A percentile compares a stretch with the other conserved stretches of the same genome.
These are phyloP conservation scores for Ganaspis sp. DNA, from an alignment of 1,140 invertebrate genomes.

Conservation along the genomic window DNA sequence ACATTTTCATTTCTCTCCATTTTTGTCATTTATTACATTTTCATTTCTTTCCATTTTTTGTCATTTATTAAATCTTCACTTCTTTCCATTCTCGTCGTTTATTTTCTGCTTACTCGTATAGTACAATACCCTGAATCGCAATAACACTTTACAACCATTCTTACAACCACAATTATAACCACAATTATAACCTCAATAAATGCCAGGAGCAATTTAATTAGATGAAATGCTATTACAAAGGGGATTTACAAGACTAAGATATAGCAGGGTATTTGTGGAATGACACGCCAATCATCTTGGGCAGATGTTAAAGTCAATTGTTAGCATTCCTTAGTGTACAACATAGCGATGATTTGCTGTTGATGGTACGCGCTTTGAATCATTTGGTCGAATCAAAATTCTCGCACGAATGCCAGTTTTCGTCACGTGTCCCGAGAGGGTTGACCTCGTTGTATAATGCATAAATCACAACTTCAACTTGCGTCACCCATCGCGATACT, in stretches of 20 bases:
- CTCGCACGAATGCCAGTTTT: slow-evolving; percentile 42
- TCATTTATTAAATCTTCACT: no score
- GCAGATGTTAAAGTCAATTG: slow-evolving; percentile 51
- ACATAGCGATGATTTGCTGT: slow-evolving; percentile 56
- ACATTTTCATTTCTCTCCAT: no score
- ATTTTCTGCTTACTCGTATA: no score
- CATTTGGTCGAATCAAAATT: slow-evolving; percentile 53
- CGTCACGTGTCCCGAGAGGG: background rate
- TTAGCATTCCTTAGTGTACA: slow-evolving; percentile 51
- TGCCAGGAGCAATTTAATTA: background rate
- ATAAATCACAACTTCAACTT: background rate
- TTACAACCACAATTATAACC: no score
- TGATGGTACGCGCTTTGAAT: slow-evolving; percentile 39
- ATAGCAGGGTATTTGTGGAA: slow-evolving; percentile 50
- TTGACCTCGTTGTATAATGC: slow-evolving; percentile 12
- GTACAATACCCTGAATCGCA: no score
- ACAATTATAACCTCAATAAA: no score
- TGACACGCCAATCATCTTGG: slow-evolving; percentile 56
- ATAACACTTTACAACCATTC: no score
- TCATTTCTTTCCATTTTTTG: no score
- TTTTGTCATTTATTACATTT: no score
- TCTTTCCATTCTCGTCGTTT: no score
- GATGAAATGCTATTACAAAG: background rate
- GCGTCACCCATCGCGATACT: background rate
- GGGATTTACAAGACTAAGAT: background rate